Evolutionary conservation across 1,140 invertebrate species (phyloP).

Genomic region (Homarus americanus): DNA sequence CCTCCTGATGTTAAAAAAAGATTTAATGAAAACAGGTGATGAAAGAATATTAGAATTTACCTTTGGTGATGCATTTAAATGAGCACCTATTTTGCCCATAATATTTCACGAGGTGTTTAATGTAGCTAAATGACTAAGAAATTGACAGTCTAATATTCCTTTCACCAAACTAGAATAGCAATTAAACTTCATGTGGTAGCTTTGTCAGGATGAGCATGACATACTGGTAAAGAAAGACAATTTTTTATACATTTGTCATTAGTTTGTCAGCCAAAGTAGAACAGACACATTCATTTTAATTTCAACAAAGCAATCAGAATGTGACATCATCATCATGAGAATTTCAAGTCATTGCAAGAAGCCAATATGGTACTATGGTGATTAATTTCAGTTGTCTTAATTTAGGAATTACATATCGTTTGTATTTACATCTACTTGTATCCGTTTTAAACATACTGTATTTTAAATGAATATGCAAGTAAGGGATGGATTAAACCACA

Average conservation of each 20-base stretch:
- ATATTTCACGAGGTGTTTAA: background rate
- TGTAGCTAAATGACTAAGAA: background rate
- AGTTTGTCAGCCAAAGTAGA: background rate
- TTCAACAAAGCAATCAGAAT: no score
- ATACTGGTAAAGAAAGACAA: background rate
- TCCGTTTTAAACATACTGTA: background rate
- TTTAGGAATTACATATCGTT: background rate
- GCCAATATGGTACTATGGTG: background rate
- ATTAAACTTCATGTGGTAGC: slow-evolving; percentile 1
- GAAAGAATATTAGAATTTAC: slow-evolving; percentile 26
- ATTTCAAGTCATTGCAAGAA: no score
- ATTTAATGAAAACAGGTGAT: slow-evolving; percentile 74
- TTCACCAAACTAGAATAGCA: background rate
- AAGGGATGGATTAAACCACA: background rate
- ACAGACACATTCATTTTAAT: background rate
- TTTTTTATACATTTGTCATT: background rate
- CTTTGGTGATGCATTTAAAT: slow-evolving; percentile 6
- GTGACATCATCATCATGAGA: no score
- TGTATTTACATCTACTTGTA: background rate
- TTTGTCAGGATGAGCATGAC: background rate
- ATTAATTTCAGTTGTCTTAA: background rate
- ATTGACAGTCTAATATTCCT: background rate
- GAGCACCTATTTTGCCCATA: background rate
- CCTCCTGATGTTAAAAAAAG: slow-evolving; percentile 74
- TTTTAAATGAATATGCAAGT: background rate